Evolutionary conservation across 2,888 invertebrate genomes (phyloP).

Genomic region (Tipula unca): DNA sequence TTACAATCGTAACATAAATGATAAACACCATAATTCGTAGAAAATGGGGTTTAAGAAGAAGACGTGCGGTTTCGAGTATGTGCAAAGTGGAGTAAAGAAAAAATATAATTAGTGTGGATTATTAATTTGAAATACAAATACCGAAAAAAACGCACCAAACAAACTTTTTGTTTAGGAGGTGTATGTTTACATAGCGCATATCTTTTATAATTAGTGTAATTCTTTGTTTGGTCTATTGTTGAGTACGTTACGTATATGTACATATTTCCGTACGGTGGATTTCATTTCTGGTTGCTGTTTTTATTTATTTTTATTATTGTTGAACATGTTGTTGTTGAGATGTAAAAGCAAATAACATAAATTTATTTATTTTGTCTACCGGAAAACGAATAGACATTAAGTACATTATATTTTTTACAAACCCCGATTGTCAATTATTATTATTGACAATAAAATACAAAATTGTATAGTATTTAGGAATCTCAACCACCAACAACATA

Average conservation of each 20-base stretch:
- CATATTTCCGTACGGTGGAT: not conserved
- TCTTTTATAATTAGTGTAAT: not conserved
- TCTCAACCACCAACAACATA: not conserved
- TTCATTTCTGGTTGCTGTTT: not conserved
- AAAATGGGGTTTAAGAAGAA: not conserved
- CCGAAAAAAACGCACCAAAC: no score
- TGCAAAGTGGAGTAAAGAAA: not conserved
- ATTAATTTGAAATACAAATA: not conserved
- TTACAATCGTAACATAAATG: not conserved
- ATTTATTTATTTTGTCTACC: not conserved
- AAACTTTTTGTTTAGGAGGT: not conserved
- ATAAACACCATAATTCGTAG: not conserved
- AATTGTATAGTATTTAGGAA: not conserved
- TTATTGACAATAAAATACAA: not conserved
- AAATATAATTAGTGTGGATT: not conserved
- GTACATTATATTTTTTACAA: not conserved
- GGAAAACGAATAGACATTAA: not conserved
- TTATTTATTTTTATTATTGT: not conserved
- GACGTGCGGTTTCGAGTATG: not conserved
- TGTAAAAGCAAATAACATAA: not conserved
- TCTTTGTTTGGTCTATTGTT: not conserved
- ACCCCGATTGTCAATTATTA: not conserved
- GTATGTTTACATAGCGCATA: not conserved
- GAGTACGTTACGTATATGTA: no score
- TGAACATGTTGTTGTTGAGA: not conserved